Evolutionary conservation across 2,888 invertebrate genomes (phyloP).

Genomic region (Drosophila gaucha): DNA sequence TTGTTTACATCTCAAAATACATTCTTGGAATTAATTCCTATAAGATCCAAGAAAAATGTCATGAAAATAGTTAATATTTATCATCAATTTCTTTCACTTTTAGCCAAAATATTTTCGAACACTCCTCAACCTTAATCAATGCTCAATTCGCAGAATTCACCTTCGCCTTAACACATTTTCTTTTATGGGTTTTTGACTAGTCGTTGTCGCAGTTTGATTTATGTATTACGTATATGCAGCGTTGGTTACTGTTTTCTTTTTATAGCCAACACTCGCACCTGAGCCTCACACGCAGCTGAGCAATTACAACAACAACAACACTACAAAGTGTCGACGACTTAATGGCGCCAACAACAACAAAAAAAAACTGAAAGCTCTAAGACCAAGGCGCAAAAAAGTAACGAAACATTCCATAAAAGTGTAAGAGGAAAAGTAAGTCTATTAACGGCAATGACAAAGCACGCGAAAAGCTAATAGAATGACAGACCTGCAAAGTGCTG

Average conservation of each 20-base stretch:
- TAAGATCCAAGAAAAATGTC: too few species aligned
- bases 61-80: too few species aligned
- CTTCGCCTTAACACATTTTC: not conserved
- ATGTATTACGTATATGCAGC: constrained; percentile 62
- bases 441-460: constrained; percentile 79
- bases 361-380: constrained; percentile 14
- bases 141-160: not conserved
- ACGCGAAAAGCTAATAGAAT: constrained; percentile 81
- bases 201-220: constrained; percentile 46
- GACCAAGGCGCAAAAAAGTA: constrained; percentile 21
- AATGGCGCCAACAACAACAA: constrained; percentile 53
- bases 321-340: constrained; percentile 20
- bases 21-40: too few species aligned
- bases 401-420: constrained; percentile 25
- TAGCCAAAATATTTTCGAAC: not conserved
- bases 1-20: too few species aligned
- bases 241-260: constrained; percentile 57
- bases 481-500: constrained; percentile 60
- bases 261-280: constrained; percentile 59
- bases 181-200: constrained; percentile 24
- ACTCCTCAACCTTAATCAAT: not conserved
- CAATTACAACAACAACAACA: constrained; percentile 51
- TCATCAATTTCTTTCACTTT: not conserved
- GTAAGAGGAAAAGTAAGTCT: constrained; percentile 70
- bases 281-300: constrained; percentile 61